Percentiles rank a stretch among this genome's conserved stretches.
These are phyloP conservation scores for Dipus sagitta DNA, from an alignment of 2,797 vertebrate species.

Conservation along the genomic window DNA sequence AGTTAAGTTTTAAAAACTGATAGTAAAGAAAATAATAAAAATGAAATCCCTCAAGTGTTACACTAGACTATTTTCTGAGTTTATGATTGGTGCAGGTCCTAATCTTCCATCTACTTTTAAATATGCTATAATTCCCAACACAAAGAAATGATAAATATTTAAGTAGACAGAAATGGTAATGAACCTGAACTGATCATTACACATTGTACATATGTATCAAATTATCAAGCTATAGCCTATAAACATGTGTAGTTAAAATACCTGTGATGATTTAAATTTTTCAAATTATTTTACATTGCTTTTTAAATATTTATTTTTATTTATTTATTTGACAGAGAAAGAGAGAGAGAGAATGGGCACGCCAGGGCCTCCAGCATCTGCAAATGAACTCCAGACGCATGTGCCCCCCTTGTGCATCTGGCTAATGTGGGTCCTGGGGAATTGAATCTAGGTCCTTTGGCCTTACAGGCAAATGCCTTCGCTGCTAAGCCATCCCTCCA, in stretches of 20 bases:
- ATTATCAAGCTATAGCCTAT: not conserved
- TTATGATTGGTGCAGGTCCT: not conserved
- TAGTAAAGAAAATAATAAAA: slow-evolving; percentile 19
- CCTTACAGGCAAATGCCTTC: too few relatives aligned
- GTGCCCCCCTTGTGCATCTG: too few relatives aligned
- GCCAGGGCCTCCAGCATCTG: too few relatives aligned
- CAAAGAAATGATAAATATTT: not conserved
- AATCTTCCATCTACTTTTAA: not conserved
- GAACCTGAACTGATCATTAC: not conserved
- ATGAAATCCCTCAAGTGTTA: not conserved
- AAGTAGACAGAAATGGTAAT: not conserved
- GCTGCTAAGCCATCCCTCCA: too few relatives aligned
- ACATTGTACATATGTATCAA: not conserved
- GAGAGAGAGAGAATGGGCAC: too few relatives aligned
- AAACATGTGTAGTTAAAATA: not conserved
- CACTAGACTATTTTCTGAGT: not conserved
- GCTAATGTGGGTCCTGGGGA: too few relatives aligned
- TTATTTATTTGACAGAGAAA: too few relatives aligned
- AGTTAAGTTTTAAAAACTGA: not conserved
- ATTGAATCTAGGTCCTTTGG: too few relatives aligned
- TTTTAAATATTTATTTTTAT: not conserved
- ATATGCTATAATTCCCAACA: not conserved
- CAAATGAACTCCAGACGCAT: too few relatives aligned
- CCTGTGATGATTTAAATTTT: too few relatives aligned
- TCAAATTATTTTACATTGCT: not conserved